Percentiles rank a stretch among this genome's conserved stretches.
These are phyloP conservation scores for Lacerta agilis DNA, from an alignment of 2,797 vertebrate genomes.

Conservation along the genomic window DNA sequence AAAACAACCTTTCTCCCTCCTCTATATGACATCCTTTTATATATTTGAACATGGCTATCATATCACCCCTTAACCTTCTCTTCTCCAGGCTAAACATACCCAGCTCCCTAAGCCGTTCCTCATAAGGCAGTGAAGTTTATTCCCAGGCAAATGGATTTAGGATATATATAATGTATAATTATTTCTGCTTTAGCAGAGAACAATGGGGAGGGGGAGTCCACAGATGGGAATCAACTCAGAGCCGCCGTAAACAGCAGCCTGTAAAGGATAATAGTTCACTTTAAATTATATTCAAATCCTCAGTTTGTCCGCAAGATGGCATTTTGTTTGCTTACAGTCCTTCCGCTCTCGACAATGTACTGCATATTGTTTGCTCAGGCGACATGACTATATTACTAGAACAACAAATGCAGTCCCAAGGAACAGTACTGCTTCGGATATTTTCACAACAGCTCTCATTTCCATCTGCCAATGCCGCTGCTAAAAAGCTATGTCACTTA, in stretches of 20 bases:
- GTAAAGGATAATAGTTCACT: neutral
- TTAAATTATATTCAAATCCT: slow-evolving; percentile 16
- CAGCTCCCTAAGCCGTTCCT: too few relatives aligned
- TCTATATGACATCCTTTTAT: too few relatives aligned
- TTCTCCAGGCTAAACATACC: too few relatives aligned
- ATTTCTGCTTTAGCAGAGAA: slow-evolving; percentile 1
- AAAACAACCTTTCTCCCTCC: too few relatives aligned
- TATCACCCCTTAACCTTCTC: too few relatives aligned
- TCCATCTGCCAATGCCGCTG: neutral
- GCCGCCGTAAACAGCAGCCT: neutral
- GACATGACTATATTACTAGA: slow-evolving; percentile 14
- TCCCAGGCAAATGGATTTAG: too few relatives aligned
- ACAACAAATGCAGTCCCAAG: neutral
- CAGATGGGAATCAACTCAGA: neutral
- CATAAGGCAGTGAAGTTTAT: too few relatives aligned
- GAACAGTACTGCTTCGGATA: neutral
- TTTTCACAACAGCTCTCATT: slow-evolving; percentile 18
- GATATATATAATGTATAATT: neutral
- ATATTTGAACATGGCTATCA: too few relatives aligned
- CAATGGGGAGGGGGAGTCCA: too few relatives aligned
- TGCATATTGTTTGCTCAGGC: slow-evolving; percentile 14
- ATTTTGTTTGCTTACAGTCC: slow-evolving; percentile 8
- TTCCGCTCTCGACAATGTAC: neutral
- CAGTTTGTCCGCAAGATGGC: neutral
- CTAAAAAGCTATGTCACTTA: slow-evolving; percentile 4